Evolutionary conservation across 2,797 vertebrate genomes (phyloP), one percentile per base, ranked within the genome.

Genomic region (Pangasius krempfi): DNA sequence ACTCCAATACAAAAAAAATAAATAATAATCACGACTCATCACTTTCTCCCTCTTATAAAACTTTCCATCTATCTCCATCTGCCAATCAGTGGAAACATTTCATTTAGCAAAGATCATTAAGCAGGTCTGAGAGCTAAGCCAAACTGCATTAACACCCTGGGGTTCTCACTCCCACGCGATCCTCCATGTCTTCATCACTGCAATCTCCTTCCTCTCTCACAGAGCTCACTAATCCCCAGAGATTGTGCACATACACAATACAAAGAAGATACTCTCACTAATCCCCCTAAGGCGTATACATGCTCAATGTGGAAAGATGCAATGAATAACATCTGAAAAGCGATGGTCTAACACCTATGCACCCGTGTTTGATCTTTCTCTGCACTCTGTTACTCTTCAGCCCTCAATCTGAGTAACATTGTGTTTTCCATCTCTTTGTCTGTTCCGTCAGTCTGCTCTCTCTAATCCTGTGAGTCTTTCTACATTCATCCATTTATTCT

Each of bases 291-390:
- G 60, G 66, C 4, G 66, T 85, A 27, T 85, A 30, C 47, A 52
- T 72, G 62, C 72, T 56, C 14, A 50, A 10, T 44, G 60, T 64
- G 85, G 50, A 60, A 81, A 37, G 25, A 73, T 47, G 82, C 40
- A 56, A 75, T 33, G 64, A 52, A 60, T 47, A 50, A 50, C 10
- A 93, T 92, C 89, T 87, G 86, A 60, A 90, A 87, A 87, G 62
- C 86, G 72, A 90, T 82, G 64, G 84, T 72, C 81, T 90, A 91
- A 93, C 89, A 93, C 86, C 2, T 47, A 91, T 92, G 88, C 73
- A 79, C 52, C 22, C 30, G 47, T 82, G 37, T 18, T 47, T 72
- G 18, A 80, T 84, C 79, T 75, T 82, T 89, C 88, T 91, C 62
- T 87, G 13, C 12, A 87, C 88, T 90, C 60, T 88, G 9, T 5